Evolutionary conservation across 2,888 invertebrate species (phyloP), one percentile per base, ranked within the genome.

Genomic region (Alviniconcha strummeri): DNA sequence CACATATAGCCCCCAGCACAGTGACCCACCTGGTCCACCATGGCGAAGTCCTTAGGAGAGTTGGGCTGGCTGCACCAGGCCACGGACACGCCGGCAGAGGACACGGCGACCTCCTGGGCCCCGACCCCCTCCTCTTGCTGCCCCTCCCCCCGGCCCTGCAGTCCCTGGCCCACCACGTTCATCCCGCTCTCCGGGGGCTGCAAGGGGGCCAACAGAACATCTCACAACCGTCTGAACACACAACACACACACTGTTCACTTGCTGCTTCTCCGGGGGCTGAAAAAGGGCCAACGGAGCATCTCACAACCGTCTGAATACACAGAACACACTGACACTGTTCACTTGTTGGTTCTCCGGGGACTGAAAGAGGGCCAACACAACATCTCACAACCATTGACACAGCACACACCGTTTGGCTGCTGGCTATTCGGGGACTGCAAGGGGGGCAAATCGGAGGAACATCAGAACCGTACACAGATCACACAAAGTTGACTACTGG

Each of bases 11-110:
- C 3, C 36, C 36, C 36, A 36, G 36, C 36, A 36, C 36, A 36
- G n/a, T 17, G 15, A n/a, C 55, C 0, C 64, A 81, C 81, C 81
- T 81, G 81, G 60, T 81, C 81, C 36, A 81, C 81, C 81, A 82
- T 81, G 54, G 60, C 60, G 54, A 60, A 56, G 57, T 82, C 82
- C 8, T 69, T 74, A 2, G 82, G 82, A 5, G 67, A 82, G 57
- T 17, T 84, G 60, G 78, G 72, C 52, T 74, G 56, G n/a, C 82
- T 82, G 52, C 74, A 13, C 72, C 72, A 79, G 55, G 69, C 82
- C 17, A 64, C 55, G 17, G 75, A 9, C 69, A 74, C 57, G 17
- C 71, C 60, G 0, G 7, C 13, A 19, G 56, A 19, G 0, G 55
- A 5, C 0, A 7, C 15, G 56, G 19, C 3, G 52, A 19, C 36